Base-by-base conservation (phyloP, 2,888 invertebrate species). In the Rhagonycha fulva region DNA sequence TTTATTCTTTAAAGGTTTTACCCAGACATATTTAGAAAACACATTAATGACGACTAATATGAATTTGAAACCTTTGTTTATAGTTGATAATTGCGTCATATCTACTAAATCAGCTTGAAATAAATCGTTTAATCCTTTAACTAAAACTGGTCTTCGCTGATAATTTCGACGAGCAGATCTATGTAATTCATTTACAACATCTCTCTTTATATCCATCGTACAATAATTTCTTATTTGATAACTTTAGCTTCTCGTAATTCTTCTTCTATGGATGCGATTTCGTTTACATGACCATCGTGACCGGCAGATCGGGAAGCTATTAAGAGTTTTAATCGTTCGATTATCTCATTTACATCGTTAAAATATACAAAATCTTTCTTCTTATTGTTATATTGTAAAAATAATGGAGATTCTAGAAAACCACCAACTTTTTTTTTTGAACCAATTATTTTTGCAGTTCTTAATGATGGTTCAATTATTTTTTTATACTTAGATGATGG, bases 51-150 rank as follows among this genome's bases (percentile, higher is more conserved):
- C 19, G 2, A 19, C 19, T 2, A 19, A 2, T 19, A 19, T 19
- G 2, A 19, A 19, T 19, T 19, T 19, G 2, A 19, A 19, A 2
- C 19, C 19, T 19, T 19, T 19, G 76, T 85, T 86, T 32, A 77
- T 70, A 28, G 76, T 76, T 23, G 84, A 70, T 83, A 83, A 84
- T 4, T 79, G 74, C 28, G 74, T 76, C 84, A 86, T 84, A 74
- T 85, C 84, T 26, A 84, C 86, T 12, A 88, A 81, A 83, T 88
- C 87, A 28, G 84, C 85, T 83, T 88, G 87, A 86, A 85, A 87
- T 24, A 85, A 78, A 75, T 88, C 86, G 82, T 86, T 83, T 9
- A 87, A 10, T 14, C 32, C 32, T 24, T 14, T 68, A 12, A 32
- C 14, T 14, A 68, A 32, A 11, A 68, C n/a, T 19, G 9, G 32